phyloP scores from a whole-genome alignment of 2,888 invertebrate genomes.

The Heteropelma amictum region DNA sequence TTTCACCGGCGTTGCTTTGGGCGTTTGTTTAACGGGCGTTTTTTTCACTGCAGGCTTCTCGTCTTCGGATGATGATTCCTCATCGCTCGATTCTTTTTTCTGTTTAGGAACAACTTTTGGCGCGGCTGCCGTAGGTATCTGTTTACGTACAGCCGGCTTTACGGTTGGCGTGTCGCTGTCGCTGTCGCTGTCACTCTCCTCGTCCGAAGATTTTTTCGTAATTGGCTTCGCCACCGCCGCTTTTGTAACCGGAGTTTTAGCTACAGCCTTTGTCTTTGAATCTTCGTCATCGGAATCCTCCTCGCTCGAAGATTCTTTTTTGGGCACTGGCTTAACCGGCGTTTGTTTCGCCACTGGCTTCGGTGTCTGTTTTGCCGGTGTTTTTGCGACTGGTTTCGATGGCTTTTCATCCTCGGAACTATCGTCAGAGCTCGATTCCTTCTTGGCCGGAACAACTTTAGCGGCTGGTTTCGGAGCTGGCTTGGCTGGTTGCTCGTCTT shows the following conservation, averaged over 20 bases:
- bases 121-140: conserved; percentile 60
- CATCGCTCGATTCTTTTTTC: conserved; percentile 63
- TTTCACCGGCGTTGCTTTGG: conserved; percentile 53
- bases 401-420: conserved; percentile 69
- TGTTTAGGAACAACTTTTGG: conserved; percentile 55
- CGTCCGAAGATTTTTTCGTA: conserved; percentile 64
- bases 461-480: conserved; percentile 58
- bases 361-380: no score
- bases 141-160: conserved; percentile 54
- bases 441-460: conserved; percentile 63
- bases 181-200: conserved; percentile 74
- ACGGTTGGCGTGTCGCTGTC: conserved; percentile 71
- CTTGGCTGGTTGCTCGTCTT: conserved; percentile 69
- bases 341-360: conserved; percentile 57
- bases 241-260: conserved; percentile 57
- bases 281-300: conserved; percentile 73
- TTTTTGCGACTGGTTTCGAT: conserved; percentile 42
- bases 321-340: conserved; percentile 43
- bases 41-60: conserved; percentile 55
- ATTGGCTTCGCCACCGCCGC: conserved; percentile 49
- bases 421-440: conserved; percentile 72
- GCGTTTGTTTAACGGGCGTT: conserved; percentile 54
- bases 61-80: conserved; percentile 68
- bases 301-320: conserved; percentile 75
- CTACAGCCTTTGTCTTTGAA: conserved; percentile 38